Evolutionary conservation across 1,140 invertebrate species (phyloP).

Genomic region (Campoletis sonorensis): DNA sequence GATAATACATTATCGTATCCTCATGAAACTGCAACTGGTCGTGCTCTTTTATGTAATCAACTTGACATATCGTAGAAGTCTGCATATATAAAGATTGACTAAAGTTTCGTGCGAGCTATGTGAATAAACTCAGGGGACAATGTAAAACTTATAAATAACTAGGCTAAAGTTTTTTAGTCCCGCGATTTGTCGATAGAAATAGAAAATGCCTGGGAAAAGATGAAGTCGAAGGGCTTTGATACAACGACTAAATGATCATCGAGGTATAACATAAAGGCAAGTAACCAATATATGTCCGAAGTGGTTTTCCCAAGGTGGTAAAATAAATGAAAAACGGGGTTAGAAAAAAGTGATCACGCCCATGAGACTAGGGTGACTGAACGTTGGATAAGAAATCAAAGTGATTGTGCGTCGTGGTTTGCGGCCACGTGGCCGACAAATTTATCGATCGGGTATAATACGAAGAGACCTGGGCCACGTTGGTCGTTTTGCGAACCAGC

Average conservation of each 20-base stretch:
- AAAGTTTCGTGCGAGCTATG: background rate
- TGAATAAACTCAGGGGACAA: background rate
- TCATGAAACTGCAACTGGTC: background rate
- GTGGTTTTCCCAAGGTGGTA: background rate
- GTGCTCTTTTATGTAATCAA: background rate
- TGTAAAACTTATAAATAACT: slow-evolving; percentile 7
- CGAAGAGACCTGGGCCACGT: slow-evolving; percentile 12
- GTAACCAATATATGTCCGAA: background rate
- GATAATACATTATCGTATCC: background rate
- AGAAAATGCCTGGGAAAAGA: background rate
- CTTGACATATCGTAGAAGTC: background rate
- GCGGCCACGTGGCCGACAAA: slow-evolving; percentile 46
- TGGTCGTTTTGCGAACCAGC: slow-evolving; percentile 9
- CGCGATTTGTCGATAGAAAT: background rate
- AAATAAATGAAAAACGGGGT: background rate
- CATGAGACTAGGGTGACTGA: slow-evolving; percentile 37
- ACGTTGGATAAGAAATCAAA: slow-evolving; percentile 48
- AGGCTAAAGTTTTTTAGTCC: background rate
- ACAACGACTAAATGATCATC: background rate
- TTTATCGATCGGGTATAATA: slow-evolving; percentile 44
- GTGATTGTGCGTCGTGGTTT: slow-evolving; percentile 35
- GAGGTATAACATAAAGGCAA: background rate
- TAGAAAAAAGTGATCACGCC: slow-evolving; percentile 6
- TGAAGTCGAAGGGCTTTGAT: background rate
- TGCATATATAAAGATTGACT: background rate